phyloP scores from a whole-genome alignment of 2,113 vertebrate genomes.

The Microcebus tavaratra region DNA sequence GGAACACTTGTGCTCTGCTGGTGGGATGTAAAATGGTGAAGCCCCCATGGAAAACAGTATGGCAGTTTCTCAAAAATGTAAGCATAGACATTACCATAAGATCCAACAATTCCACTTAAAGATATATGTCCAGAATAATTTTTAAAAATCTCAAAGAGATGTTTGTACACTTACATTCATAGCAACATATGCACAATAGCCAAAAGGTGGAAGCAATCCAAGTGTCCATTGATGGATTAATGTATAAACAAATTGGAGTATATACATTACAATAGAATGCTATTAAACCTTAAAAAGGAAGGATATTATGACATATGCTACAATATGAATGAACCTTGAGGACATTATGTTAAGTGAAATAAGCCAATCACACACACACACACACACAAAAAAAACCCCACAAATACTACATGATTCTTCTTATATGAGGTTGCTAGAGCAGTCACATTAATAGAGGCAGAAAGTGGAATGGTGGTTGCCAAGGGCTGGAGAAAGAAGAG shows the following conservation, averaged over 20 bases:
- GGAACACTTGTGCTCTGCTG: neutral
- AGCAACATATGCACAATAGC: neutral
- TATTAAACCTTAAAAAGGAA: neutral
- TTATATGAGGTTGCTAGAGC: neutral
- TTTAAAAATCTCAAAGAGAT: neutral
- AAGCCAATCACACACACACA: neutral
- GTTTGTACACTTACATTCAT: neutral
- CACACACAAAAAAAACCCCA: no score
- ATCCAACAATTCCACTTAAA: neutral
- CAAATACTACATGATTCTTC: neutral
- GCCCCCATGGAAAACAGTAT: neutral
- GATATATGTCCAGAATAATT: neutral
- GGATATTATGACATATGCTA: neutral
- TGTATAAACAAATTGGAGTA: neutral
- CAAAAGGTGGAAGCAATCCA: neutral
- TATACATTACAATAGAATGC: neutral
- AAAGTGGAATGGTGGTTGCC: neutral
- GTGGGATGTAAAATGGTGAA: neutral
- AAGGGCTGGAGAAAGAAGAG: fast-evolving
- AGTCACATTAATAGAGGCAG: neutral
- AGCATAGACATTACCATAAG: neutral
- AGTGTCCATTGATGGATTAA: neutral
- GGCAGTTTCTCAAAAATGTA: neutral
- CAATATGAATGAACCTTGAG: neutral
- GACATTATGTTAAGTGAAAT: neutral